phyloP scores from a whole-genome alignment of 2,113 vertebrate species.

The mouse (Mus musculus) region GRCm39 chr13:43030001-43030500 shows the following conservation, averaged over 20 bases:
- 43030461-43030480: too few relatives aligned
- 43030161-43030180: conserved; percentile 58
- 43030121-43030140: conserved; percentile 35
- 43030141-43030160: conserved; percentile 61
- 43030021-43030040: background rate
- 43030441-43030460: too few relatives aligned
- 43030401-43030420: too few relatives aligned
- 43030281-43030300: background rate
- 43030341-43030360: conserved; percentile 15
- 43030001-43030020: background rate
- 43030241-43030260: background rate
- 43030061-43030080: background rate
- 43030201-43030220: background rate
- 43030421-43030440: too few relatives aligned
- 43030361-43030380: too few relatives aligned
- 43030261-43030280: background rate
- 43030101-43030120: conserved; percentile 30
- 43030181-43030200: conserved; percentile 67
- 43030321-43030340: conserved; percentile 41
- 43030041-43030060: background rate
- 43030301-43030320: background rate
- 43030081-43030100: background rate
- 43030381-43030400: too few relatives aligned
- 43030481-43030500: too few relatives aligned
- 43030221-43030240: background rate